Base-by-base conservation (phyloP, 1,140 invertebrate species). In the Lithobius niger region DNA sequence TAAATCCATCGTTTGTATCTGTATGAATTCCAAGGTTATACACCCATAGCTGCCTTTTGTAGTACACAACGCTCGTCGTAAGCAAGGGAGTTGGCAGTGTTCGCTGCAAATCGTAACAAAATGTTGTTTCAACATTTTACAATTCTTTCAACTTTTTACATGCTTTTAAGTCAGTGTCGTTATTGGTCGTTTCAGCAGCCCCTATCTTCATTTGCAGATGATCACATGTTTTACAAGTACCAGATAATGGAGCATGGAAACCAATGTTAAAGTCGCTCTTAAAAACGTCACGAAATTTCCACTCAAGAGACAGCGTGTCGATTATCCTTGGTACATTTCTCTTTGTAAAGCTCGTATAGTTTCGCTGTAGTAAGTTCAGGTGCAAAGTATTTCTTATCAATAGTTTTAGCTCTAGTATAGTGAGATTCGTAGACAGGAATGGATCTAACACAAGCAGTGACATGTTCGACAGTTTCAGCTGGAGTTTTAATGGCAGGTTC, bases 11-110 rank as follows among this genome's bases (percentile, higher is more conserved):
- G 53, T 61, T 53, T 22, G 44, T 52, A 16, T 27, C 52, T 28
- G 66, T 64, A 56, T 66, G 60, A n/a, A 71, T 58, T 22, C 67
- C 68, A 40, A 71, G 57, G 55, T 71, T 71, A 44, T 61, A 71
- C 1, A 63, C 69, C 66, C 67, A 70, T 21, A 71, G 53, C 49
- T 62, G 63, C 24, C 64, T 52, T 59, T 67, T 66, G 55, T 70
- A 71, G 60, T 64, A 68, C 4, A 63, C 55, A 16, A 66, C 55
- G 13, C 60, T 64, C 21, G 61, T 61, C 28, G 56, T 50, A 10
- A 69, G 53, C 36, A 47, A 55, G 10, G 64, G 64, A n/a, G 68
- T 71, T 18, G 66, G 63, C n/a, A 69, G 56, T 57, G 64, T 67
- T 51, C 69, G 64, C 56, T 68, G 65, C n/a, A 69, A 56, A 59